Conservation (phyloP, 2,888 invertebrate genomes). For the Pyrochroa serraticornis region DNA sequence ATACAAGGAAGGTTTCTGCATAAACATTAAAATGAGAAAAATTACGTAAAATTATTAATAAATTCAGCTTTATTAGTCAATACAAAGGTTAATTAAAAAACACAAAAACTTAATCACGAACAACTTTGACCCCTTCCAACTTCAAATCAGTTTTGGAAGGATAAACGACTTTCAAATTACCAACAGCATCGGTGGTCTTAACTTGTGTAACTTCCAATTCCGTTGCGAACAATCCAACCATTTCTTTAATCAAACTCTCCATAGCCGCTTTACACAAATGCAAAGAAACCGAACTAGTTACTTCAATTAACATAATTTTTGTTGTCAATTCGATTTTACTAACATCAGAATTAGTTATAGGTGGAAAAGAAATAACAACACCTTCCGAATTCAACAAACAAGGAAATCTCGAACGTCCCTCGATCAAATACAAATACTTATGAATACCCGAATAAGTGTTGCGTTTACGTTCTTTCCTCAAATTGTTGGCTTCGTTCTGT, state of each 20-base stretch:
- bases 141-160: slow-evolving; percentile 73
- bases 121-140: slow-evolving; percentile 31
- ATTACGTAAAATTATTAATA: too few species aligned
- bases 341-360: slow-evolving; percentile 82
- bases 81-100: too few species aligned
- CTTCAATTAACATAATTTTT: slow-evolving; percentile 74
- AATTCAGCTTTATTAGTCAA: too few species aligned
- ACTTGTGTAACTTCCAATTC: slow-evolving; percentile 68
- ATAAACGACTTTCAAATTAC: slow-evolving; percentile 76
- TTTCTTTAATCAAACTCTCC: slow-evolving; percentile 70
- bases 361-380: slow-evolving; percentile 82
- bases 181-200: slow-evolving; percentile 69
- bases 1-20: too few species aligned
- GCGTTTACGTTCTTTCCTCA: slow-evolving; percentile 80
- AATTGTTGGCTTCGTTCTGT: slow-evolving; percentile 76
- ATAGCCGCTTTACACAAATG: slow-evolving; percentile 71
- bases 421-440: slow-evolving; percentile 80
- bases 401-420: slow-evolving; percentile 75
- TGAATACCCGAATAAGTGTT: slow-evolving; percentile 83
- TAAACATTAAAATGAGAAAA: too few species aligned
- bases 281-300: slow-evolving; percentile 73
- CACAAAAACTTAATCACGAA: slow-evolving; percentile 4
- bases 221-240: slow-evolving; percentile 60
- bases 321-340: slow-evolving; percentile 78
- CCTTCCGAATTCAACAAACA: slow-evolving; percentile 70